Conservation (phyloP, 1,140 invertebrate species). For the Papilio machaon region DNA sequence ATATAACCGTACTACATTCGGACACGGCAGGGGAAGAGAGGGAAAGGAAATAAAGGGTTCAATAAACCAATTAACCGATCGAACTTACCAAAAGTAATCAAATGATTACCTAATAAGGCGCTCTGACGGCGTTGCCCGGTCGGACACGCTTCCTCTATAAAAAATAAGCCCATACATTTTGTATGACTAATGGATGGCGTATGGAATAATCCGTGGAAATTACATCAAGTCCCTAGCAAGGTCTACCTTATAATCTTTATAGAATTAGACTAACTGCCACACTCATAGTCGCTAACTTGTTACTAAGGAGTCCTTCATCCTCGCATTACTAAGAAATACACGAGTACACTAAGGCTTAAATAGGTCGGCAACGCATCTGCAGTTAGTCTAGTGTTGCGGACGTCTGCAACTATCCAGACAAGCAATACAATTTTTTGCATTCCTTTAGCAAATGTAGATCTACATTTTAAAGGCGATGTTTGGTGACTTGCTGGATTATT, state of each 20-base stretch:
- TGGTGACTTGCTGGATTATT: neutral
- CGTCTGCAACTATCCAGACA: too few relatives aligned
- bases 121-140: neutral
- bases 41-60: conserved; percentile 39
- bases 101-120: conserved; percentile 31
- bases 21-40: neutral
- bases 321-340: too few relatives aligned
- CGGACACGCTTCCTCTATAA: conserved; percentile 41
- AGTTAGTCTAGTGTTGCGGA: too few relatives aligned
- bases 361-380: too few relatives aligned
- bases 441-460: too few relatives aligned
- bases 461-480: too few relatives aligned
- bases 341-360: too few relatives aligned
- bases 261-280: neutral
- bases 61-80: conserved; percentile 41
- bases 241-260: neutral
- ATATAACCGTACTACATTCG: neutral
- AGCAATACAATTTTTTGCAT: too few relatives aligned
- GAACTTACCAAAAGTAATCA: conserved; percentile 33
- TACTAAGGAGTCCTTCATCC: too few relatives aligned
- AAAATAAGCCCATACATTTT: conserved; percentile 24
- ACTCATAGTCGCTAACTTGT: neutral
- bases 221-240: neutral
- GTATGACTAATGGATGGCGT: conserved; percentile 6
- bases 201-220: neutral